phyloP scores from a whole-genome alignment of 2,888 invertebrate genomes.

The Ophion obscuratus region DNA sequence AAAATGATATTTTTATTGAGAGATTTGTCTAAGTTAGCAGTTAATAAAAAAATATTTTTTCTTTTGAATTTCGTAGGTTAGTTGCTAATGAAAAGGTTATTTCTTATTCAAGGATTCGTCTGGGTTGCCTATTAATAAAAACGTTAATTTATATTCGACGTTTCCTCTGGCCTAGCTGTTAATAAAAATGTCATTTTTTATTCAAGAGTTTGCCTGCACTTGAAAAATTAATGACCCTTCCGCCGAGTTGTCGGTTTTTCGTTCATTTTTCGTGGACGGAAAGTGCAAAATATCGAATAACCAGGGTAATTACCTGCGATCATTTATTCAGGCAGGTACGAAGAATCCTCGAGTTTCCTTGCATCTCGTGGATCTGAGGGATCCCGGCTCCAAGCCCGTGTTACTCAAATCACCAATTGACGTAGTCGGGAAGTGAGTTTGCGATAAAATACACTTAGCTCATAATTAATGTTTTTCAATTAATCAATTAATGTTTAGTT shows the following conservation, averaged over 20 bases:
- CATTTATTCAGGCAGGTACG: conserved; percentile 87
- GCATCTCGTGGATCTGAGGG: conserved; percentile 86
- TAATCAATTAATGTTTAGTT: too few relatives aligned
- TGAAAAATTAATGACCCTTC: too few relatives aligned
- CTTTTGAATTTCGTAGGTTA: neutral
- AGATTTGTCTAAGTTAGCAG: neutral
- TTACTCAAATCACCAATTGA: conserved; percentile 74
- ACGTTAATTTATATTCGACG: neutral
- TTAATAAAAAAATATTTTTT: neutral
- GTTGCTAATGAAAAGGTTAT: neutral
- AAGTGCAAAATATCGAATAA: neutral
- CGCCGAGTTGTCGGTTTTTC: too few relatives aligned
- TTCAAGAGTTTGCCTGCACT: too few relatives aligned
- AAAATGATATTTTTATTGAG: neutral
- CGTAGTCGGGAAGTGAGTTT: conserved; percentile 74
- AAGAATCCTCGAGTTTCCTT: conserved; percentile 90
- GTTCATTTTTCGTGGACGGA: neutral
- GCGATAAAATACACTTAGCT: neutral
- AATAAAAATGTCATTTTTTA: neutral
- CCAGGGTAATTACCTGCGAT: neutral
- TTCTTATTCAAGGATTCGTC: neutral
- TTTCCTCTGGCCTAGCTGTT: neutral
- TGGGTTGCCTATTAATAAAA: neutral
- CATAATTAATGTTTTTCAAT: neutral
- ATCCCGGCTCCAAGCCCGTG: conserved; percentile 72